Conservation (phyloP, 2,797 vertebrate genomes). For the Limosa lapponica region DNA sequence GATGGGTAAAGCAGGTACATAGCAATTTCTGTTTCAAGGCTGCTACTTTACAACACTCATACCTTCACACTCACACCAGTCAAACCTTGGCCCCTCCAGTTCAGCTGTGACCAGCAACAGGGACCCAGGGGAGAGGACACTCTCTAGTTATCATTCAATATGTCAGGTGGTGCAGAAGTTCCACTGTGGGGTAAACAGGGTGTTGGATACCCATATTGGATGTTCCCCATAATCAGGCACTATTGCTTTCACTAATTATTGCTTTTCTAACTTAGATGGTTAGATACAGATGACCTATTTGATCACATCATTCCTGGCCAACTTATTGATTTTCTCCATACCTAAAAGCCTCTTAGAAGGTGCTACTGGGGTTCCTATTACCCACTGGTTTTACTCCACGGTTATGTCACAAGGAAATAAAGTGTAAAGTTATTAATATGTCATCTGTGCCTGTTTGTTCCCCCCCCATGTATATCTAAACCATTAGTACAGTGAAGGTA, state of each 20-base stretch:
- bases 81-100: not conserved
- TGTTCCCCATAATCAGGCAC: not conserved
- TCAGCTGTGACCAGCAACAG: not conserved
- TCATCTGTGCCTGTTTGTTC: not conserved
- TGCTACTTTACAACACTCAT: not conserved
- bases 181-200: not conserved
- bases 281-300: not conserved
- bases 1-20: not conserved
- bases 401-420: not conserved
- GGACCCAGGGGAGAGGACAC: not conserved
- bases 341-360: not conserved
- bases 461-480: rapidly evolving
- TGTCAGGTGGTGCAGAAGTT: not conserved
- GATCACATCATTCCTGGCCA: no score
- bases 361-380: not conserved
- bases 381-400: rapidly evolving
- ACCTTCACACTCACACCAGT: not conserved
- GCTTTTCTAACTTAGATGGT: not conserved
- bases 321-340: not conserved
- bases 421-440: not conserved
- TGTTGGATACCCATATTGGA: not conserved
- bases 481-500: not conserved
- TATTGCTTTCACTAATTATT: not conserved
- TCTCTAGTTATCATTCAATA: not conserved
- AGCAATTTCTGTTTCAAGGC: not conserved